phyloP scores from a whole-genome alignment of 2,113 vertebrate genomes.

The Hippolais icterina region DNA sequence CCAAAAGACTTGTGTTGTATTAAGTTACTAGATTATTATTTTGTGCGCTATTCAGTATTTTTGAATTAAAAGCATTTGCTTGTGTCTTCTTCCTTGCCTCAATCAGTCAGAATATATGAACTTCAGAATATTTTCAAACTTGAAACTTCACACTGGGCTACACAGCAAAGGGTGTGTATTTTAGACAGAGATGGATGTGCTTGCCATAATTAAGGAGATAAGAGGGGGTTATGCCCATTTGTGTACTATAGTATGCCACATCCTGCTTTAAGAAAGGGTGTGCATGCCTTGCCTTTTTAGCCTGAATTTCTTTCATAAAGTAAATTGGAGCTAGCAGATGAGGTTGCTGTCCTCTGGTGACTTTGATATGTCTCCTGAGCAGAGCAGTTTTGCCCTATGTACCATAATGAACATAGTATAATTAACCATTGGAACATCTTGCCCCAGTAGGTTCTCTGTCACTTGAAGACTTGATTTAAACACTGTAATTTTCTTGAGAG shows the following conservation, averaged over 20 bases:
- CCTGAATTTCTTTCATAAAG: slow-evolving; percentile 1
- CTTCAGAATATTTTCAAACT: neutral
- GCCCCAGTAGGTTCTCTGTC: slow-evolving; percentile 53
- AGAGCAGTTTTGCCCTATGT: slow-evolving; percentile 46
- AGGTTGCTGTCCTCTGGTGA: slow-evolving; percentile 51
- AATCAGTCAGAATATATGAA: neutral
- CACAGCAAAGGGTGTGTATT: neutral
- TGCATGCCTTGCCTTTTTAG: neutral
- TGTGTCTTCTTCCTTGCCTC: neutral
- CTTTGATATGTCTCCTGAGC: slow-evolving; percentile 44
- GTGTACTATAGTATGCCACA: neutral
- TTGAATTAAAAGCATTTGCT: neutral
- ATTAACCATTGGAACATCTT: slow-evolving; percentile 56
- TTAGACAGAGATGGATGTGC: neutral
- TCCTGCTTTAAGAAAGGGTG: neutral
- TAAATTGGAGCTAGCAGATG: slow-evolving; percentile 21
- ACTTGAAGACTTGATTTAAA: slow-evolving; percentile 61
- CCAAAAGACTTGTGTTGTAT: neutral
- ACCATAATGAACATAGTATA: slow-evolving; percentile 30
- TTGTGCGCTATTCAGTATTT: neutral
- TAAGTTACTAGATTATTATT: neutral
- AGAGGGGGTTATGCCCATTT: neutral
- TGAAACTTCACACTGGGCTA: neutral
- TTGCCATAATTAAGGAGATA: neutral
- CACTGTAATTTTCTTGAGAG: slow-evolving; percentile 1